Base-by-base conservation (phyloP, 2,888 invertebrate species). In the Tromatobia lineatoria region DNA sequence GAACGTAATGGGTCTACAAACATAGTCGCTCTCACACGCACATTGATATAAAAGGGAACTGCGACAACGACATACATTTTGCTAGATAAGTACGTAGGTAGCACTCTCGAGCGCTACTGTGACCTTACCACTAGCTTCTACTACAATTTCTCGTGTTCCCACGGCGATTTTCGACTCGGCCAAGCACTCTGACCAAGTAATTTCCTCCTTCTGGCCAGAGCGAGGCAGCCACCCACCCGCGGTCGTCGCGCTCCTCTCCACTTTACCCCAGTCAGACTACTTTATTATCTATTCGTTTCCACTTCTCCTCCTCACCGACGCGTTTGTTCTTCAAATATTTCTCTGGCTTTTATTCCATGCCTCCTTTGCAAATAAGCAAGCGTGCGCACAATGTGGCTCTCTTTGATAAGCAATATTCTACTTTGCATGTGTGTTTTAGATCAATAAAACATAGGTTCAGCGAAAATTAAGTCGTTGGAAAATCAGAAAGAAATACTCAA, bases 141-240 rank as follows among this genome's bases (percentile, higher is more conserved):
- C 83, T 77, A 61, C 80, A 69, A 80, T 75, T 81, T 80, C 59
- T 80, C 80, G 61, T 70, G 77, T 80, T 81, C 86, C 87, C 86
- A 87, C 86, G 81, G 83, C 87, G 89, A 90, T 90, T 90, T 90
- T 90, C 89, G 84, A 89, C 90, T 89, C 87, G 87, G 81, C 88
- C 88, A 87, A 89, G 88, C 89, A 88, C 86, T 87, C 88, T 86
- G 78, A 88, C 87, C 87, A 85, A 88, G 87, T 90, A 87, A 90
- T 90, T 89, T 88, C 88, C 86, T 78, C 25, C 74, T 69, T 52
- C 87, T 85, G 87, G 86, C 87, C 85, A 85, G 88, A 85, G 82
- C 87, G 75, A 85, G 76, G 59, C 73, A n/a, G 7, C 6, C n/a
- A n/a, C 4, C 50, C 7, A 18, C 20, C 52, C 6, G 52, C 38